A percentile compares a stretch with the other conserved stretches of the same genome.
phyloP scores from a whole-genome alignment of 2,113 vertebrate species.

The Anolis carolinensis region DNA sequence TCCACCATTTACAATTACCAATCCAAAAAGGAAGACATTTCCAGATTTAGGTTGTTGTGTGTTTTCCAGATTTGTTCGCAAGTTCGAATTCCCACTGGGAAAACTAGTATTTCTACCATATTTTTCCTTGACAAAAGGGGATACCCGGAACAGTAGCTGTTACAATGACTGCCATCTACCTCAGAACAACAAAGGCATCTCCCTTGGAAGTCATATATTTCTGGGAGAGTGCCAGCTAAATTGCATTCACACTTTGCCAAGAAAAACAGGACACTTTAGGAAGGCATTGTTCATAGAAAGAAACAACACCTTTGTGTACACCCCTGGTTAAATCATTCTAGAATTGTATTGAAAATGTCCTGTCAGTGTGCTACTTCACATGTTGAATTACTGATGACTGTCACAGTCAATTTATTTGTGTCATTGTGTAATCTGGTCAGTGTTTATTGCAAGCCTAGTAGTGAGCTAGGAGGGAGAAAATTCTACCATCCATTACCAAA shows the following conservation, averaged over 20 bases:
- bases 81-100: background rate
- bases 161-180: constrained; percentile 79
- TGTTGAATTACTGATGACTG: background rate
- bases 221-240: constrained; percentile 69
- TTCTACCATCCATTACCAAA: background rate
- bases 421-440: too few relatives aligned
- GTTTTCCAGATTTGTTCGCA: background rate
- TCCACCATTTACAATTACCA: background rate
- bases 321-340: background rate
- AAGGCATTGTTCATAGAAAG: background rate
- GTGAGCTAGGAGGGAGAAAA: background rate
- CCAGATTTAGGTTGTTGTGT: too few relatives aligned
- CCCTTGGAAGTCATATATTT: constrained; percentile 78
- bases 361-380: background rate
- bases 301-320: background rate
- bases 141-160: constrained; percentile 78
- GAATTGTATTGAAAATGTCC: background rate
- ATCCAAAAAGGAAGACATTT: background rate
- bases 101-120: background rate
- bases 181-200: constrained; percentile 82
- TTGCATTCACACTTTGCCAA: constrained; percentile 84
- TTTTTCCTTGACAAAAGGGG: constrained; percentile 82
- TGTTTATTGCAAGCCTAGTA: background rate
- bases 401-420: background rate
- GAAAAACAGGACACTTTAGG: background rate